Conservation (phyloP, 2,888 invertebrate genomes). For the Platerodrilus igneus region DNA sequence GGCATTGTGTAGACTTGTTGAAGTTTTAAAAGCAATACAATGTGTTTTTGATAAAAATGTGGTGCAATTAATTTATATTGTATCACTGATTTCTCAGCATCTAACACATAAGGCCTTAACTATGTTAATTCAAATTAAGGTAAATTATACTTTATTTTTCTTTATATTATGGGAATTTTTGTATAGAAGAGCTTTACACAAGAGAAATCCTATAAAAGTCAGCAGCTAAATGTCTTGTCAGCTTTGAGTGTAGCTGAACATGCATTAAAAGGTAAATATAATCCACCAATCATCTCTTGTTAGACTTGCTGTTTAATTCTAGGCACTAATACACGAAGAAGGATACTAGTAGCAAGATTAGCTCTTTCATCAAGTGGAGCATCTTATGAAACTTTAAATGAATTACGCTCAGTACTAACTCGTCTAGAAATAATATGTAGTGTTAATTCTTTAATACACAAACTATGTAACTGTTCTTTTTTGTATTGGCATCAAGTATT, state of each 20-base stretch:
- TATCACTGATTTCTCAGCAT: constrained; percentile 75
- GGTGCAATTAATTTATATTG: constrained; percentile 65
- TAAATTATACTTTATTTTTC: constrained; percentile 35
- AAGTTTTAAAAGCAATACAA: constrained; percentile 74
- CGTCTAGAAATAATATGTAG: constrained; percentile 62
- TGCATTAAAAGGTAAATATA: constrained; percentile 53
- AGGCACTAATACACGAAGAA: constrained; percentile 44
- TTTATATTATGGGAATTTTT: constrained; percentile 12
- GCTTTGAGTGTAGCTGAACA: constrained; percentile 71
- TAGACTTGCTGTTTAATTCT: constrained; percentile 22
- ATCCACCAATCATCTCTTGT: not conserved
- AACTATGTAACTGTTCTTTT: constrained; percentile 69
- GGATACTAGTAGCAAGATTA: constrained; percentile 43
- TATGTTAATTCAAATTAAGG: constrained; percentile 64
- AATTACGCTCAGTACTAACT: constrained; percentile 58
- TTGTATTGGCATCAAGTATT: constrained; percentile 78
- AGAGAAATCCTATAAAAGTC: constrained; percentile 61
- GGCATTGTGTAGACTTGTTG: constrained; percentile 73
- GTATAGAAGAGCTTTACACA: constrained; percentile 55
- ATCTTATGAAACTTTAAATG: constrained; percentile 60
- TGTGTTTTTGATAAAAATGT: constrained; percentile 65
- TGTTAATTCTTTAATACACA: constrained; percentile 55
- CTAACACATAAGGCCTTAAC: constrained; percentile 69
- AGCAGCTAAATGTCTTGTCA: constrained; percentile 66
- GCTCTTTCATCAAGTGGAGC: constrained; percentile 53